phyloP scores from a whole-genome alignment of 2,113 vertebrate species.

The Xyliphius kryptos region DNA sequence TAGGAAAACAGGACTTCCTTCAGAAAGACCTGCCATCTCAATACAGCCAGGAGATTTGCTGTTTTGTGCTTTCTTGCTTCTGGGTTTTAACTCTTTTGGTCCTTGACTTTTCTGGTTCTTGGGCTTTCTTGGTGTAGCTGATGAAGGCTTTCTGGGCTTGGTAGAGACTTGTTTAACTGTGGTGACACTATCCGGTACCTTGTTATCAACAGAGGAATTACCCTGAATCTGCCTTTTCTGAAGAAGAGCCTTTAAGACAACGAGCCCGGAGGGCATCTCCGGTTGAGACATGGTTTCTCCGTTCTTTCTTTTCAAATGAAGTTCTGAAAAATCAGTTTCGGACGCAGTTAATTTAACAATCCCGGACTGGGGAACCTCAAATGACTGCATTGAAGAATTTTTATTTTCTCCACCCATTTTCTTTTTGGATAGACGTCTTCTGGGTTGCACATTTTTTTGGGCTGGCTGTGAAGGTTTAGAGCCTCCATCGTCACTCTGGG shows the following conservation, averaged over 20 bases:
- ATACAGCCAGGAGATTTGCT: conserved; percentile 58
- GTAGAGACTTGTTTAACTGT: conserved; percentile 54
- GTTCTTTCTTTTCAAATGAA: conserved; percentile 53
- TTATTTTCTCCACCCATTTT: conserved; percentile 68
- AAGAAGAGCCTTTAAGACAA: conserved; percentile 87
- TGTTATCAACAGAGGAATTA: conserved; percentile 54
- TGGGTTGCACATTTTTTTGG: conserved; percentile 46
- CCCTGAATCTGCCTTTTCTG: conserved; percentile 79
- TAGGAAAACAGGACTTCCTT: conserved; percentile 73
- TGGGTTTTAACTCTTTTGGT: conserved; percentile 70
- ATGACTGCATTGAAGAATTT: conserved; percentile 62
- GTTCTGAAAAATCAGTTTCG: conserved; percentile 13
- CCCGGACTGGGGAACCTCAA: conserved; percentile 52
- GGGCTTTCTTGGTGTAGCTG: conserved; percentile 69
- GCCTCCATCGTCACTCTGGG: conserved; percentile 24
- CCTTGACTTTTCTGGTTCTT: conserved; percentile 65
- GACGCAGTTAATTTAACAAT: conserved; percentile 10
- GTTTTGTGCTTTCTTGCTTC: conserved; percentile 64
- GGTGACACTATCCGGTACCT: conserved; percentile 46
- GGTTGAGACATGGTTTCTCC: conserved; percentile 58
- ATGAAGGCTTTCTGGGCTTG: conserved; percentile 63
- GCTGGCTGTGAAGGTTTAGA: conserved; percentile 23
- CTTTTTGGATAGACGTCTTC: conserved; percentile 69
- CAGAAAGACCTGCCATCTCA: conserved; percentile 64
- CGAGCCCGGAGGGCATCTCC: conserved; percentile 79